Evolutionary conservation across 30 jellyfish, hydroid and myxozoan genomes (phyloP).

Genomic region (Clytia hemisphaerica): DNA sequence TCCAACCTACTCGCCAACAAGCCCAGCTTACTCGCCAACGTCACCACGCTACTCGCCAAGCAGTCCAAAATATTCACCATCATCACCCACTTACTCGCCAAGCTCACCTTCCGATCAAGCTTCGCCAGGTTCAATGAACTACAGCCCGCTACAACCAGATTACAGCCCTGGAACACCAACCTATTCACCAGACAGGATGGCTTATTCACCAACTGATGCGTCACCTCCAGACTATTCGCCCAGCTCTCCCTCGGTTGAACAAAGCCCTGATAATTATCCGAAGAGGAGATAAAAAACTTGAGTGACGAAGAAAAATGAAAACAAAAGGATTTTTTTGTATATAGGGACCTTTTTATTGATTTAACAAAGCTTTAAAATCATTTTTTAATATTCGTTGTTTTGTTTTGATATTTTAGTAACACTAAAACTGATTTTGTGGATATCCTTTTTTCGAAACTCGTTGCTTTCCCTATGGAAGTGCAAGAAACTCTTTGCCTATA

Average conservation of each 20-base stretch:
- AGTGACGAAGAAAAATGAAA: too few species aligned
- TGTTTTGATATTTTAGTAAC: too few species aligned
- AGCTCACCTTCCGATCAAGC: constrained; percentile 67
- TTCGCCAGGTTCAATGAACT: constrained; percentile 47
- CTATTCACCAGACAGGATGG: constrained; percentile 51
- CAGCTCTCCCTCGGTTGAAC: constrained; percentile 97
- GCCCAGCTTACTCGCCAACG: constrained; percentile 80
- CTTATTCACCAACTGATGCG: constrained; percentile 16
- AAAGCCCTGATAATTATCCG: too few species aligned
- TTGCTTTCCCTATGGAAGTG: too few species aligned
- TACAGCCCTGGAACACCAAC: constrained; percentile 91
- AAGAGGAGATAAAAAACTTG: too few species aligned
- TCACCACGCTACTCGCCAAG: constrained; percentile 58
- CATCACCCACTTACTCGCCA: constrained; percentile 73
- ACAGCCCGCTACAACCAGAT: constrained; percentile 85
- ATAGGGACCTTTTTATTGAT: too few species aligned
- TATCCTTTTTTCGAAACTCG: too few species aligned
- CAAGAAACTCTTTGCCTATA: too few species aligned
- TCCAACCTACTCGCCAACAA: constrained; percentile 79
- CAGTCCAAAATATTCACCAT: constrained; percentile 57
- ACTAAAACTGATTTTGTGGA: too few species aligned
- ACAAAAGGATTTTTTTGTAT: too few species aligned
- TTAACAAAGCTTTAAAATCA: too few species aligned
- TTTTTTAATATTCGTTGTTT: too few species aligned
- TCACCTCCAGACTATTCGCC: constrained; percentile 70